phyloP scores from a whole-genome alignment of 1,140 invertebrate species.

The Drosophila sulfurigaster region DNA sequence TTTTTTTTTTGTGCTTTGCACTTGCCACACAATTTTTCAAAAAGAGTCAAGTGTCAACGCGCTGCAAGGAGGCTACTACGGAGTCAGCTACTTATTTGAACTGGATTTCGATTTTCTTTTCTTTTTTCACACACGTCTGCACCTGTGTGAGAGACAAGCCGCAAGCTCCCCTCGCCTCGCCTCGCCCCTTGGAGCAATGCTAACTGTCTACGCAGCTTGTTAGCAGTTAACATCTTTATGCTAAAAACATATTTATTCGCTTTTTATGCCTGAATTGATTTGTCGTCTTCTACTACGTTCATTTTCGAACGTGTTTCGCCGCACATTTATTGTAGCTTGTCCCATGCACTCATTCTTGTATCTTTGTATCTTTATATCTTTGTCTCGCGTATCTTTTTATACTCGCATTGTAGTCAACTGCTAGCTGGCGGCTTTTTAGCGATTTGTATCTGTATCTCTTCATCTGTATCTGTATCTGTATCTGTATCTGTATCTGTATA shows the following conservation, averaged over 20 bases:
- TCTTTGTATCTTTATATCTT: slow-evolving; percentile 33
- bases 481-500: slow-evolving; percentile 10
- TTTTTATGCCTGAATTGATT: slow-evolving; percentile 84
- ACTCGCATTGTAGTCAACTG: slow-evolving; percentile 40
- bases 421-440: slow-evolving; percentile 7
- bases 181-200: not conserved
- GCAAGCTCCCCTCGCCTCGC: not conserved
- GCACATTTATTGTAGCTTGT: slow-evolving; percentile 65
- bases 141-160: not conserved
- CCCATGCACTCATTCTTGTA: slow-evolving; percentile 17
- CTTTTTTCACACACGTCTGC: slow-evolving; percentile 34
- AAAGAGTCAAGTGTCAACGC: slow-evolving; percentile 42
- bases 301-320: slow-evolving; percentile 67
- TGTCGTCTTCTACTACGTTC: slow-evolving; percentile 62
- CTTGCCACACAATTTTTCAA: slow-evolving; percentile 14
- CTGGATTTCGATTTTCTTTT: slow-evolving; percentile 29
- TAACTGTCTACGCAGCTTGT: slow-evolving; percentile 58
- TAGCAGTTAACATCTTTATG: slow-evolving; percentile 81
- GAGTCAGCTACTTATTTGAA: not conserved
- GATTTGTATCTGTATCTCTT: slow-evolving; percentile 45
- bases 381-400: slow-evolving; percentile 16
- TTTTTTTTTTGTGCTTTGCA: slow-evolving; percentile 10
- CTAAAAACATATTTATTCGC: slow-evolving; percentile 84
- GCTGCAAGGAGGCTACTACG: slow-evolving; percentile 8
- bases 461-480: slow-evolving; percentile 24